Evolutionary conservation across 2,797 vertebrate genomes (phyloP).

Genomic region (Brachymystax lenok): DNA sequence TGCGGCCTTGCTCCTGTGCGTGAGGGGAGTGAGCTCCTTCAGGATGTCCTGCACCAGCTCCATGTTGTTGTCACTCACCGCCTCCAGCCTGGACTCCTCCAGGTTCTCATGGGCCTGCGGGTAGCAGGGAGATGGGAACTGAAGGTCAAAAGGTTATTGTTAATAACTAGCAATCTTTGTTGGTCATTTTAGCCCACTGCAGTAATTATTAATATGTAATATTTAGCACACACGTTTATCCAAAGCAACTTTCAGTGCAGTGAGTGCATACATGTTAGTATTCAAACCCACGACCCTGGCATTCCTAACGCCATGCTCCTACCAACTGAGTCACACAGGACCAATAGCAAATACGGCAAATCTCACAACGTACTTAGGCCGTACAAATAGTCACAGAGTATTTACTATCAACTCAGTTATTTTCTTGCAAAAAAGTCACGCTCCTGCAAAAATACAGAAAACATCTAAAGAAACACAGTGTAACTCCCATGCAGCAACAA

Average conservation of each 20-base stretch:
- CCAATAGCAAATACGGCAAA: not conserved
- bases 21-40: constrained; percentile 82
- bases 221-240: not conserved
- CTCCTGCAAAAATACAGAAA: not conserved
- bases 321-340: not conserved
- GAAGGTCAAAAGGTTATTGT: not conserved
- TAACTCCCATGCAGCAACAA: not conserved
- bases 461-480: not conserved
- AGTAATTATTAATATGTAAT: not conserved
- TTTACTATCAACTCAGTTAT: not conserved
- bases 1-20: constrained; percentile 73
- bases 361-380: not conserved
- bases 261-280: not conserved
- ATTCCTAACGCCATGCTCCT: not conserved
- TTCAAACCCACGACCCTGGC: not conserved
- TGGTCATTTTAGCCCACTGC: not conserved
- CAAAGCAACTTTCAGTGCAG: not conserved
- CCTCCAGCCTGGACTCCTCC: constrained; percentile 92
- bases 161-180: not conserved
- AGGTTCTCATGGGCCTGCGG: constrained; percentile 87
- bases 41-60: constrained; percentile 96
- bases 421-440: not conserved
- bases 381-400: not conserved
- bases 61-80: constrained; percentile 92
- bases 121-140: constrained; percentile 11